Conservation (phyloP, 2,888 invertebrate species). For the Oasisia sp. region DNA sequence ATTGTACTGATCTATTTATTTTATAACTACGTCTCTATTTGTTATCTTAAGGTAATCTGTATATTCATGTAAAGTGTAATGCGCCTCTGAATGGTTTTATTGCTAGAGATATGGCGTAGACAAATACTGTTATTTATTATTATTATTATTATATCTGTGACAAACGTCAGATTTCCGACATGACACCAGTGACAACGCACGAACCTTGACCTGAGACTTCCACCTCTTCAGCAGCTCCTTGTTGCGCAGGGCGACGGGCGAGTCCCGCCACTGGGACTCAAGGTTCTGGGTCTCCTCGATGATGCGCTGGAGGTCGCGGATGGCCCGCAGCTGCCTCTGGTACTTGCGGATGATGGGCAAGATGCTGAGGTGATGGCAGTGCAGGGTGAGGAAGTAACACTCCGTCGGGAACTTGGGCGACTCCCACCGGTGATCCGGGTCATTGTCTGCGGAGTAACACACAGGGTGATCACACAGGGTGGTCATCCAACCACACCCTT, state of each 20-base stretch:
- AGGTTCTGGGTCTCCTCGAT: conserved; percentile 68
- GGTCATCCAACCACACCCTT: no score
- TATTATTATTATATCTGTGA: no score
- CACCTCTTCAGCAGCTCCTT: conserved; percentile 85
- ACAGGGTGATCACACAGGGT: no score
- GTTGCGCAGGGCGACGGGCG: conserved; percentile 71
- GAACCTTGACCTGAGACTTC: conserved; percentile 76
- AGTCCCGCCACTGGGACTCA: conserved; percentile 67
- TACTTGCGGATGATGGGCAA: conserved; percentile 89
- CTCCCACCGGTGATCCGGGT: conserved; percentile 70
- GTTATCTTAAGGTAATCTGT: no score
- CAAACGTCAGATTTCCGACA: not conserved
- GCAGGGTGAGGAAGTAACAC: conserved; percentile 95
- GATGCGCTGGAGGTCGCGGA: conserved; percentile 80
- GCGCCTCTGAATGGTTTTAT: no score
- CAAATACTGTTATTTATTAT: no score
- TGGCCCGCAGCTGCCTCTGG: conserved; percentile 78
- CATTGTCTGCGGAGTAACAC: not conserved
- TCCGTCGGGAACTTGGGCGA: conserved; percentile 93
- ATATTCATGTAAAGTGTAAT: no score
- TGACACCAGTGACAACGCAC: not conserved
- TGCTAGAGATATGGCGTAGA: no score
- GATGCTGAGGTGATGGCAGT: conserved; percentile 91
- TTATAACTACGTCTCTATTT: no score
- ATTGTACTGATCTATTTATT: no score